Base-by-base conservation (phyloP, 2,888 invertebrate genomes). In the Cyclophora albipunctata region DNA sequence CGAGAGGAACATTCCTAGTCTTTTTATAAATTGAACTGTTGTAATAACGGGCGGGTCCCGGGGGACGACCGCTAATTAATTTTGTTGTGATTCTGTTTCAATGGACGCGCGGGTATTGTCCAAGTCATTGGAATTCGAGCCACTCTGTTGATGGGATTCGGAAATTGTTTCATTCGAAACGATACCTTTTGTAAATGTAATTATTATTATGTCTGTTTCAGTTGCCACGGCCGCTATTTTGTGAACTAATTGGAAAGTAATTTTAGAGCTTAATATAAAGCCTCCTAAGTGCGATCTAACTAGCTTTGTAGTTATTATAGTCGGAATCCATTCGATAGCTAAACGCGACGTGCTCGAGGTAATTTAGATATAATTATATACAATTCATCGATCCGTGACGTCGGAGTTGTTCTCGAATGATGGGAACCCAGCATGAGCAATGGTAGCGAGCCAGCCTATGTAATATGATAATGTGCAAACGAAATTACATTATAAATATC, bases 401-500 rank as follows among this genome's bases (percentile, higher is more conserved):
- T 20, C 20, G 20, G 20, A 20, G 20, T 20, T 20, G 20, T 20
- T 20, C 20, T 20, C 20, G 1, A 20, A 20, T 20, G 20, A 20
- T 20, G 20, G 2, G 20, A 20, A 20, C 20, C 20, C 20, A 20
- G 20, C 20, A 20, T 20, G 20, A 20, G 20, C 20, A 20, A 2
- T 20, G n/a, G n/a, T n/a, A n/a, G 20, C 20, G 20, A 20, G 20
- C 37, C 37, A 5, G 4, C 37, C 37, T 5, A 5, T 37, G 5
- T 37, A 37, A 37, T 37, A 37, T 37, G 52, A 59, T 59, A 58
- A n/a, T 59, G 55, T 59, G 60, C 47, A 37, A 49, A 57, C 62
- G 49, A 58, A 65, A 60, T 72, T 66, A 68, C 68, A 63, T 67
- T 62, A 69, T 78, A 81, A 78, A 78, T 75, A 78, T 76, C 68